These are phyloP conservation scores for Mus caroli DNA, from an alignment of 2,797 vertebrate genomes.

Conservation along the genomic window DNA sequence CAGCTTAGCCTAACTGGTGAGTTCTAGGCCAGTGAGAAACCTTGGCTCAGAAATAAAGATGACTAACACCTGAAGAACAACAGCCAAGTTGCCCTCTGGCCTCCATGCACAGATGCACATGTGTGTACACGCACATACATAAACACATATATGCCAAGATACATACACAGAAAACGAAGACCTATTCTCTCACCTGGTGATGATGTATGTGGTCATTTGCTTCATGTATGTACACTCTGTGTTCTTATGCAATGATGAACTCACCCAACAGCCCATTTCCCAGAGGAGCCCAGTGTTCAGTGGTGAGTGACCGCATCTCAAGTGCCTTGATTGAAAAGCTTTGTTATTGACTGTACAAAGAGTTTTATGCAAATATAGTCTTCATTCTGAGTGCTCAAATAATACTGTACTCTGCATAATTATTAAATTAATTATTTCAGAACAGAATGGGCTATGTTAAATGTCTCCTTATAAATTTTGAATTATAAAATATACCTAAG, in stretches of 20 bases:
- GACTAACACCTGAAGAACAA: background rate
- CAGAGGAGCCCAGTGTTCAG: background rate
- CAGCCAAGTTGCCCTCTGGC: background rate
- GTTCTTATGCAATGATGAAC: background rate
- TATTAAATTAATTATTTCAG: background rate
- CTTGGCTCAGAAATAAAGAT: background rate
- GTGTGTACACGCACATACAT: background rate
- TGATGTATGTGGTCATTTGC: background rate
- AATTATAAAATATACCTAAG: background rate
- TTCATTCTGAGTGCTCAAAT: background rate
- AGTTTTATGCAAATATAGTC: background rate
- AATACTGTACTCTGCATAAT: background rate
- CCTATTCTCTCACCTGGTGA: background rate
- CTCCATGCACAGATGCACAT: background rate
- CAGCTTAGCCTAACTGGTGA: background rate
- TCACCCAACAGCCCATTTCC: background rate
- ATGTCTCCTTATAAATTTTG: background rate
- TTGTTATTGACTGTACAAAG: background rate
- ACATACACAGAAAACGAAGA: background rate
- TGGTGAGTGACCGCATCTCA: background rate
- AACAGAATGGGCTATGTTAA: background rate
- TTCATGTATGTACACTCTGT: background rate
- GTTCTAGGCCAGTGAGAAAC: background rate
- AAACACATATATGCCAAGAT: background rate
- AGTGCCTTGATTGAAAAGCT: background rate